phyloP scores from a whole-genome alignment of 2,113 vertebrate genomes.

The Psittacula cyanocephala region DNA sequence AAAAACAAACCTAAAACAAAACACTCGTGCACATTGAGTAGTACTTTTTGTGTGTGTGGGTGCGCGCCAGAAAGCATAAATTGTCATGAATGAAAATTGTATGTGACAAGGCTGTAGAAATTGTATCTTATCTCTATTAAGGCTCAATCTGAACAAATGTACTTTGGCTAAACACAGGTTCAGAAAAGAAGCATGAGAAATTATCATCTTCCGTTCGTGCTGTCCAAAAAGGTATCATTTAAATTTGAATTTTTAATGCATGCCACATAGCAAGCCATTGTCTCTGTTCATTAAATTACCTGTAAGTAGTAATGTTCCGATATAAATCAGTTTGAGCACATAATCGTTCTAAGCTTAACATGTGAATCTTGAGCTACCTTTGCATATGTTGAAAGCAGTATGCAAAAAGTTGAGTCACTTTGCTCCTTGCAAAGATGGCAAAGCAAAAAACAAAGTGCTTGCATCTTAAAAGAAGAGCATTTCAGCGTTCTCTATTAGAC shows the following conservation, averaged over 20 bases:
- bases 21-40: conserved; percentile 80
- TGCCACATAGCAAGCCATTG: conserved; percentile 73
- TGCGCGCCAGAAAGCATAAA: conserved; percentile 78
- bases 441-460: background rate
- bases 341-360: background rate
- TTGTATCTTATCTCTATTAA: conserved; percentile 83
- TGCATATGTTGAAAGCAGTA: background rate
- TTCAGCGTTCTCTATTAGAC: background rate
- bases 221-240: conserved; percentile 94
- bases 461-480: background rate
- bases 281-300: conserved; percentile 59
- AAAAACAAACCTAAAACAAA: conserved; percentile 55
- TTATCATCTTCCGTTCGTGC: conserved; percentile 97
- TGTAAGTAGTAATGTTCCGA: conserved; percentile 77
- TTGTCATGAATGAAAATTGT: conserved; percentile 82
- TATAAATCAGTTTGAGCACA: conserved; percentile 15
- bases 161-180: conserved; percentile 91
- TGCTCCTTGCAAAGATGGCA: background rate
- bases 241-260: conserved; percentile 85
- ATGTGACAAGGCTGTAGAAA: conserved; percentile 84
- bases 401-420: background rate
- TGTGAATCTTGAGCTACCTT: background rate
- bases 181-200: conserved; percentile 98
- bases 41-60: conserved; percentile 78
- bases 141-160: conserved; percentile 85